Conservation (phyloP, 2,888 invertebrate genomes). For the Chymomyza caudatula region DNA sequence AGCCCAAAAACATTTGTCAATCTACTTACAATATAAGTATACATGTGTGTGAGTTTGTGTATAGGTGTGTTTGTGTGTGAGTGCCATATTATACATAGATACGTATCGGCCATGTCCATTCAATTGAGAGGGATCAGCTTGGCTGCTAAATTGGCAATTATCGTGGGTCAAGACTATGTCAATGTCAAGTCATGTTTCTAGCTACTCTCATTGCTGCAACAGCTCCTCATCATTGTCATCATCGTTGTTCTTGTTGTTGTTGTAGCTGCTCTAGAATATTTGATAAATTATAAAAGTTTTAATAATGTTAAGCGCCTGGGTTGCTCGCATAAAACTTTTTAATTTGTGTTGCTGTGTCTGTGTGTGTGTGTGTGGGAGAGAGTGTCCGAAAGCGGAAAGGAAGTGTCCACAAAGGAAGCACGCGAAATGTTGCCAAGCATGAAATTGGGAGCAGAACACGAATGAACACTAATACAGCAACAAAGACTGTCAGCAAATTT, state of each 20-base stretch:
- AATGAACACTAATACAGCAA: conserved; percentile 7
- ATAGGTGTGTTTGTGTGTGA: too few relatives aligned
- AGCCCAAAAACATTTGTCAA: conserved; percentile 32
- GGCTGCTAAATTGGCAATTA: background rate
- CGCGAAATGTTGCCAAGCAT: conserved; percentile 61
- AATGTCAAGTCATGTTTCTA: conserved; percentile 47
- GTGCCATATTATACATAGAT: too few relatives aligned
- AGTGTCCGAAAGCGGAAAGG: conserved; percentile 12
- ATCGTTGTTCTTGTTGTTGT: background rate
- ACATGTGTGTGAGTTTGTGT: too few relatives aligned
- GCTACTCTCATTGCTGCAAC: background rate
- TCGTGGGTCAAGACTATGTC: conserved; percentile 25
- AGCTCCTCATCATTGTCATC: background rate
- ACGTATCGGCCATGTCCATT: background rate
- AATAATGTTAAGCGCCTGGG: conserved; percentile 57
- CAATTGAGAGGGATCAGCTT: background rate
- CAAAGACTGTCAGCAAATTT: conserved; percentile 60
- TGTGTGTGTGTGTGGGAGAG: conserved; percentile 18
- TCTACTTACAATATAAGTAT: background rate
- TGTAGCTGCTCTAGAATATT: conserved; percentile 35
- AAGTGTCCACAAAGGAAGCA: conserved; percentile 34
- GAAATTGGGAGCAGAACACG: conserved; percentile 46
- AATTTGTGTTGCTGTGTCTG: conserved; percentile 61
- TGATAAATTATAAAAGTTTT: conserved; percentile 69
- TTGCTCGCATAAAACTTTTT: conserved; percentile 52